Conservation (phyloP, 2,113 vertebrate genomes). For the Pseudonaja textilis region DNA sequence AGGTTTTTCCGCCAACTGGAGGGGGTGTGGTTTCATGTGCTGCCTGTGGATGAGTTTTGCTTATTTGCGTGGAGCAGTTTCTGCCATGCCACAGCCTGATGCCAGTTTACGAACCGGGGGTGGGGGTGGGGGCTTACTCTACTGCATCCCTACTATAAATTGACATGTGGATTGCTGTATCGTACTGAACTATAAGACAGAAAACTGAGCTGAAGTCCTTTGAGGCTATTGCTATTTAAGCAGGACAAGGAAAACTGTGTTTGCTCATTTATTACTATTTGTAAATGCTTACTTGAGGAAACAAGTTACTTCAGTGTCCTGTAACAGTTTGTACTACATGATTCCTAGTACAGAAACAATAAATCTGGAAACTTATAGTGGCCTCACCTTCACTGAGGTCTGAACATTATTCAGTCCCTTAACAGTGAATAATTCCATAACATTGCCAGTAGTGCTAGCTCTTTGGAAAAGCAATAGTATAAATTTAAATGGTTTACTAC, state of each 20-base stretch:
- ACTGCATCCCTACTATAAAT: background rate
- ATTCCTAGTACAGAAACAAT: background rate
- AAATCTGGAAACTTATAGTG: background rate
- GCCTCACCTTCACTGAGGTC: background rate
- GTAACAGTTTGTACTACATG: background rate
- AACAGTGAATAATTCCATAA: background rate
- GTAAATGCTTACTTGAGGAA: background rate
- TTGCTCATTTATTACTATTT: background rate
- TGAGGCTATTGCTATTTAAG: background rate
- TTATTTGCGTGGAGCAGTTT: no score
- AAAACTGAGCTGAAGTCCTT: background rate
- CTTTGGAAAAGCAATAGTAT: background rate
- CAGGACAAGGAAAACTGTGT: background rate
- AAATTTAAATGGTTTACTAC: slow-evolving; percentile 31
- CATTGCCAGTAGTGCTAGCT: slow-evolving; percentile 22
- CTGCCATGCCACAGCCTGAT: no score
- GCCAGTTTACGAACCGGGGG: no score
- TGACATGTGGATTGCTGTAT: background rate
- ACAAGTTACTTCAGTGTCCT: background rate
- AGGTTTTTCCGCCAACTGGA: no score
- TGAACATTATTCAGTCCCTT: background rate
- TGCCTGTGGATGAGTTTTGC: no score
- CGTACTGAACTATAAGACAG: background rate
- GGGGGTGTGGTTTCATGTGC: no score
- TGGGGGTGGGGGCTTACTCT: background rate